Percentiles rank a stretch among this genome's conserved stretches.
Evolutionary conservation across 2,797 vertebrate species (phyloP).

Genomic region (Cryptoprocta ferox): DNA sequence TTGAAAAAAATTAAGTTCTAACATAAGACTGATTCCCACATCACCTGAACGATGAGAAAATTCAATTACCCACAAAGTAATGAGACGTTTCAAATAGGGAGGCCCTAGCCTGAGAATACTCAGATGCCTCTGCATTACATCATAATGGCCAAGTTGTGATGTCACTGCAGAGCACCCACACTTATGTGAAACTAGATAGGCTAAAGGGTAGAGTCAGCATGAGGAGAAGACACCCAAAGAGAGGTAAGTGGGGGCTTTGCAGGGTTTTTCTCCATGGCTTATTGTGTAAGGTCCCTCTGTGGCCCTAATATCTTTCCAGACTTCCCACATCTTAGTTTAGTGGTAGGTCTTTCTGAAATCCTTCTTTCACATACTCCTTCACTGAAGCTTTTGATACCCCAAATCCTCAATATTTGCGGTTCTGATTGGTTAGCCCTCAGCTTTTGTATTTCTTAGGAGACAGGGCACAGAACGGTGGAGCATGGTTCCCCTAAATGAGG

Average conservation of each 20-base stretch:
- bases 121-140: conserved; percentile 35
- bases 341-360: conserved; percentile 7
- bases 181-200: neutral
- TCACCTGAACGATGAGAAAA: conserved; percentile 11
- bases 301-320: neutral
- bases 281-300: neutral
- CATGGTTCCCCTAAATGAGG: neutral
- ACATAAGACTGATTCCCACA: neutral
- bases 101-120: conserved; percentile 19
- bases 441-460: conserved; percentile 31
- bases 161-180: conserved; percentile 1
- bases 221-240: conserved; percentile 60
- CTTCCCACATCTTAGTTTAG: neutral
- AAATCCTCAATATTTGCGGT: neutral
- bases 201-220: conserved; percentile 59
- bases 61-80: neutral
- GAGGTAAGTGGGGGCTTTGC: conserved; percentile 52
- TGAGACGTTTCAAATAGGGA: neutral
- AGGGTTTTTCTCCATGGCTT: neutral
- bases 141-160: conserved; percentile 72
- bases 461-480: neutral
- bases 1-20: conserved; percentile 32
- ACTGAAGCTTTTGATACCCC: neutral
- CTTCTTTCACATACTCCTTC: neutral
- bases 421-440: neutral